phyloP scores from a whole-genome alignment of 2,797 vertebrate species.

The Gymnocypris eckloni region DNA sequence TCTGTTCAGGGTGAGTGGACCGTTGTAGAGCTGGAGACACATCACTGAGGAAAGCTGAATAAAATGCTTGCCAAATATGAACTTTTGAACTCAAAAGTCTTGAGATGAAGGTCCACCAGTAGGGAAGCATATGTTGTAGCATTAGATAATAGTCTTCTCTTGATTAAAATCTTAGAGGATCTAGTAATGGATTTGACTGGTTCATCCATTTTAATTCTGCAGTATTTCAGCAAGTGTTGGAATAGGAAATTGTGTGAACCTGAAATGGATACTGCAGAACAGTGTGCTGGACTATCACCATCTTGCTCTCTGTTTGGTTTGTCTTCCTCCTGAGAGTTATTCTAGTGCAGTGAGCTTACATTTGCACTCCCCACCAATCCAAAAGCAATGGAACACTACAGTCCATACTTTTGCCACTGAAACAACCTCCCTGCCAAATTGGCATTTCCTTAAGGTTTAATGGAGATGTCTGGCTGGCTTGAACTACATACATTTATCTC shows the following conservation, averaged over 20 bases:
- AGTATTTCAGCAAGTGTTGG: neutral
- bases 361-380: neutral
- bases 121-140: neutral
- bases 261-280: neutral
- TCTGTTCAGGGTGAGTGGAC: constrained; percentile 93
- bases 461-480: constrained; percentile 8
- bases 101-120: neutral
- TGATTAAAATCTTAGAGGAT: neutral
- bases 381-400: neutral
- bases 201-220: neutral
- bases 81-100: neutral
- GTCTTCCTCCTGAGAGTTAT: neutral
- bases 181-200: neutral
- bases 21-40: constrained; percentile 92
- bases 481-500: neutral
- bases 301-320: constrained; percentile 2
- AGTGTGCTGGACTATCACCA: neutral
- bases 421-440: neutral
- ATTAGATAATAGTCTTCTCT: neutral
- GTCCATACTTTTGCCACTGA: constrained; percentile 8
- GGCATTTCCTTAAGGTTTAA: constrained; percentile 22
- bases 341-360: neutral
- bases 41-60: constrained; percentile 77
- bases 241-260: neutral
- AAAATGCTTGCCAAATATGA: neutral